phyloP scores from a whole-genome alignment of 2,797 vertebrate species.

The Xerus rutilus region DNA sequence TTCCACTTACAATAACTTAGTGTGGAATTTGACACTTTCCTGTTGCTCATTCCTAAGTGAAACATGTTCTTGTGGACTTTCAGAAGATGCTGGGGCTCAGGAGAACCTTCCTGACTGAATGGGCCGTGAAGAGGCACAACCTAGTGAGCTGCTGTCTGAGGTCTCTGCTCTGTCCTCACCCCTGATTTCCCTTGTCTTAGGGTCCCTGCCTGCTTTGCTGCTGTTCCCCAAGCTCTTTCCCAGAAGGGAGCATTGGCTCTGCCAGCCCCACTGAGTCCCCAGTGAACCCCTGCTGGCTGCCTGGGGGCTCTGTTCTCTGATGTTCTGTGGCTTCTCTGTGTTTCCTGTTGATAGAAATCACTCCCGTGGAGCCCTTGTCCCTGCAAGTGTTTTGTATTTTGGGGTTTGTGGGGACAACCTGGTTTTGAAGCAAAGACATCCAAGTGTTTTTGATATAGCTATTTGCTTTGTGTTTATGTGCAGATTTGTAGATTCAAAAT shows the following conservation, averaged over 20 bases:
- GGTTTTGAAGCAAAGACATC: not conserved
- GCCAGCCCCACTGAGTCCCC: too few species aligned
- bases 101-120: not conserved
- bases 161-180: not conserved
- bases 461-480: not conserved
- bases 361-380: fast-evolving
- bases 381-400: not conserved
- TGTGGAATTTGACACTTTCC: not conserved
- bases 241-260: not conserved
- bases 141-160: too few species aligned
- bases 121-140: not conserved
- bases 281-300: fast-evolving
- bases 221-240: not conserved
- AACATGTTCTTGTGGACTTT: not conserved
- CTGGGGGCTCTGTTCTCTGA: not conserved
- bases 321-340: not conserved
- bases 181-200: not conserved
- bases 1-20: not conserved
- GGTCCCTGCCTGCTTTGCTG: not conserved
- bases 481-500: not conserved
- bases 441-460: not conserved
- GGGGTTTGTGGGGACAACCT: not conserved
- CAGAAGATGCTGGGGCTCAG: not conserved
- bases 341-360: not conserved
- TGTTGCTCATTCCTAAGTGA: not conserved